Base-by-base conservation (phyloP, 2,113 vertebrate species). In the Alligator sinensis region DNA sequence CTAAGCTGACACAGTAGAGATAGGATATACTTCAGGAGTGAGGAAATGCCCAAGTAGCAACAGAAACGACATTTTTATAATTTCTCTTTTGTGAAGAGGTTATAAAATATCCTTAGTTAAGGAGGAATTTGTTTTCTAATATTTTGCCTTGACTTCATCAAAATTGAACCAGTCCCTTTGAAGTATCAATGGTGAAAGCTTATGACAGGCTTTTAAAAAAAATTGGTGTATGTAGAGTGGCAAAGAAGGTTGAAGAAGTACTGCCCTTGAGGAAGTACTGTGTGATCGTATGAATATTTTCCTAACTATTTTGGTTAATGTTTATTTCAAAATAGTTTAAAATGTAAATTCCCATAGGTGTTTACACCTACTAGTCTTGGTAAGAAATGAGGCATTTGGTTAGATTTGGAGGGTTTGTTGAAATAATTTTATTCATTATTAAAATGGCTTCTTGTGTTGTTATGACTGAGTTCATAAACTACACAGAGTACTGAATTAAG, bases 121-220 rank as follows among this genome's bases (percentile, higher is more conserved):
- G n/a, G 17, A 54, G 47, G 55, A 80, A 54, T 25, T 74, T 85
- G 5, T 25, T 85, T 83, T n/a, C 57, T 30, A 80, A 11, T 2
- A 12, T 47, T 89, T 77, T 83, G 5, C 5, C 25, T 54, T 62
- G 21, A 62, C 7, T 85, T 82, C 38, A 16, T 76, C 21, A 88
- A 82, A 94, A 91, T 66, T 47, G 86, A 95, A 30, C 82, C 87
- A 22, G 47, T 86, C 13, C 9, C 88, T 94, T 66, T 76, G n/a
- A 62, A 93, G 18, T 4, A 10, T 19, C 3, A 2, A 24, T 76
- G 5, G 16, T 80, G 6, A 62, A 47, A 72, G 75, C 90, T 77
- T 84, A 11, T 88, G 60, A 11, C 5, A 86, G 14, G n/a, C 7
- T 66, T 66, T 47, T 9, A 8, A 47, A 47, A 47, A 47, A 47